Evolutionary conservation across 2,113 vertebrate genomes (phyloP), one percentile per base, ranked within the genome.

Genomic region (Sylvia atricapilla): DNA sequence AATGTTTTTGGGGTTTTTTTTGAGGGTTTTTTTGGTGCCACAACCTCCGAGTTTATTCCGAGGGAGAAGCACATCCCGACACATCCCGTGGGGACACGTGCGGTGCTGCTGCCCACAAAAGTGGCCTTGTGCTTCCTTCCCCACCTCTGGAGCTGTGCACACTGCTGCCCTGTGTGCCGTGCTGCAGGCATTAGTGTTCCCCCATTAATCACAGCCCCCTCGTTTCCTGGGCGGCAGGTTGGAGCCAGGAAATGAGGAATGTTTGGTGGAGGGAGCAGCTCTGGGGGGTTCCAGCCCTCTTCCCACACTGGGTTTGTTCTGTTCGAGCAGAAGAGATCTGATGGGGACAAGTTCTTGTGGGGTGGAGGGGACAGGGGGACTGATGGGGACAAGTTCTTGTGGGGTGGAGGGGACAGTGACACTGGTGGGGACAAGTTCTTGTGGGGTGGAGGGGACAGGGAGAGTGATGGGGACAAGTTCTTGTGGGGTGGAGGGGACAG

Each of bases 11-110:
- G 23, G 23, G 41, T 13, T 6, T 33, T 77, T 77, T 59, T 68
- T 52, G 10, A 12, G 24, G 5, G 2, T 39, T 77, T 70, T 72
- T 58, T 63, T 53, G n/a, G 73, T 85, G 76, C 87, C 68, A 47
- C 84, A 90, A 88, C 78, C 82, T 13, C 62, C 3, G 95, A 93
- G 90, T 96, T 80, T 80, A 63, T 94, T 80, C 30, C 87, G 83
- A 69, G 89, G 59, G 82, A 87, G 67, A 37, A 37, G 46, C 25
- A n/a, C 94, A 89, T 94, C 92, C 92, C 89, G 10, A 70, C 73
- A 43, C 2, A 31, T 70, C 81, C 47, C 75, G 6, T 56, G 89
- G 30, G 16, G n/a, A 39, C 96, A 95, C 84, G 91, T 93, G 96
- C 55, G 0, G 1, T 18, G 78, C 43, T 70, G 92, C 94, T 67